phyloP scores from a whole-genome alignment of 2,888 invertebrate species.

The Leucozona laternaria region DNA sequence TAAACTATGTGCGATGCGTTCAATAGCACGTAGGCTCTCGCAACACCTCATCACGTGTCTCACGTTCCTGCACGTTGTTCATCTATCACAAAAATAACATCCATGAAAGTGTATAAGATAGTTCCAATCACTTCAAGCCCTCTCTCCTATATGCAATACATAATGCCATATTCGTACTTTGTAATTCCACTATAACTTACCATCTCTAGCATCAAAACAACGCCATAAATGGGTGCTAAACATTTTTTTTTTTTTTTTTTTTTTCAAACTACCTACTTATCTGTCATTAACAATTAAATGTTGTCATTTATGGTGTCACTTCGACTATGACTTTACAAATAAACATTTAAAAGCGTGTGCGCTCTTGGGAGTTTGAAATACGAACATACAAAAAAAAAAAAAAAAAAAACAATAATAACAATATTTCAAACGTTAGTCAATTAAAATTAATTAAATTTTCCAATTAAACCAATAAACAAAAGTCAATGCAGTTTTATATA shows the following conservation, averaged over 20 bases:
- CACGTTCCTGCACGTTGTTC: conserved; percentile 18
- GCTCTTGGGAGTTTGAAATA: not conserved
- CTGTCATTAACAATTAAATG: conserved; percentile 66
- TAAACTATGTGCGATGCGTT: not conserved
- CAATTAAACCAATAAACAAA: conserved; percentile 73
- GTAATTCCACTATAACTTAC: not conserved
- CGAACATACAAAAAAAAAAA: not conserved
- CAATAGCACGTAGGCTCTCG: conserved; percentile 14
- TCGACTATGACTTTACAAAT: conserved; percentile 7
- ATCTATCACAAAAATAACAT: conserved; percentile 9
- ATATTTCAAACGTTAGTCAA: conserved; percentile 39
- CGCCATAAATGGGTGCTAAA: conserved; percentile 56
- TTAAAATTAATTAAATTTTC: conserved; percentile 72
- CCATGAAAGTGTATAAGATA: not conserved
- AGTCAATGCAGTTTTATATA: conserved; percentile 40
- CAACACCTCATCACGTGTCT: conserved; percentile 12
- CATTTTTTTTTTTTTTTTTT: conserved; percentile 31
- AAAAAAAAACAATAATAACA: not conserved
- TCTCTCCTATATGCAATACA: not conserved
- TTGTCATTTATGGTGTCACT: conserved; percentile 28
- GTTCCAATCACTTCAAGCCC: not conserved
- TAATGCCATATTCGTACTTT: conserved; percentile 3
- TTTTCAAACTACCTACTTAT: conserved; percentile 47
- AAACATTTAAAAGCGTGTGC: not conserved
- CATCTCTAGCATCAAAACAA: conserved; percentile 52